phyloP scores from a whole-genome alignment of 2,888 invertebrate species.

The Caenorhabditis sp. region DNA sequence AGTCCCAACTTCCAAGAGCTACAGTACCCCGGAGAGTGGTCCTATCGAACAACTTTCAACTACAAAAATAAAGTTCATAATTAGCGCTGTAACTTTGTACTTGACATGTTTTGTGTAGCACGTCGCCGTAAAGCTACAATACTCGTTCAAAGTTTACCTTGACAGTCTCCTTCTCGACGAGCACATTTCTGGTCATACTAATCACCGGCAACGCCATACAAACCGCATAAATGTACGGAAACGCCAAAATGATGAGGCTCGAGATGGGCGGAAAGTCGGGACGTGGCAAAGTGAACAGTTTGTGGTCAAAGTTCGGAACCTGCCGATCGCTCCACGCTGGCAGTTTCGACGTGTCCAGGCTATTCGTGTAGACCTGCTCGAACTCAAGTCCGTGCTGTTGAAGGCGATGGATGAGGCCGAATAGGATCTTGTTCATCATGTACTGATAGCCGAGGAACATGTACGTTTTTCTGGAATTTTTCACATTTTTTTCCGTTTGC shows the following conservation, averaged over 20 bases:
- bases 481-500: neutral
- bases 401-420: neutral
- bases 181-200: neutral
- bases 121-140: neutral
- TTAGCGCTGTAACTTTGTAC: no score
- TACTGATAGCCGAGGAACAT: conserved; percentile 16
- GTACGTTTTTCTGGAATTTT: conserved; percentile 1
- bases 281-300: conserved; percentile 9
- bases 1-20: no score
- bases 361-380: neutral
- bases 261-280: neutral
- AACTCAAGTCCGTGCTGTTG: neutral
- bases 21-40: no score
- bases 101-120: no score
- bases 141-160: neutral
- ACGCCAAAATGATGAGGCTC: neutral
- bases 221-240: conserved; percentile 13
- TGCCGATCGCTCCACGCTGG: neutral
- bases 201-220: conserved; percentile 24
- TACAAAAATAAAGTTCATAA: no score
- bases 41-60: no score
- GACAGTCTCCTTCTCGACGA: conserved; percentile 14
- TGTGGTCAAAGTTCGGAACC: neutral
- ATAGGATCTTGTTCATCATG: conserved; percentile 17
- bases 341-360: neutral